Evolutionary conservation across 2,113 vertebrate species (phyloP).

Genomic region (Nymphicus hollandicus): DNA sequence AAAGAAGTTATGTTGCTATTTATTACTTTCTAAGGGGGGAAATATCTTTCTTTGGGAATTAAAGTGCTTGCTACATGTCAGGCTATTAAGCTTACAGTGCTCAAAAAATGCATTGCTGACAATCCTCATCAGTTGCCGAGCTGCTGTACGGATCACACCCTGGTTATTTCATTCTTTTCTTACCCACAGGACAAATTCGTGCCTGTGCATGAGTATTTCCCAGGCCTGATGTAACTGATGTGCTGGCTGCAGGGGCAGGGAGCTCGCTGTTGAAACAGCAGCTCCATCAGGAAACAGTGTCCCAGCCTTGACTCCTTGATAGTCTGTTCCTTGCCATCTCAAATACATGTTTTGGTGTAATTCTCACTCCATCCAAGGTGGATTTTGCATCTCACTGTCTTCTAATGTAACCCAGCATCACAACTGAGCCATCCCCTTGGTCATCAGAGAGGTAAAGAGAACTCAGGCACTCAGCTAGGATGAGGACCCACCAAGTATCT

Average conservation of each 20-base stretch:
- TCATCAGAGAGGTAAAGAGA: neutral
- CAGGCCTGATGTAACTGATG: neutral
- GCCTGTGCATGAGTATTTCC: fast-evolving
- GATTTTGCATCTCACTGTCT: neutral
- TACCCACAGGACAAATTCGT: neutral
- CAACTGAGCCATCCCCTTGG: neutral
- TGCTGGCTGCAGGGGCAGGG: neutral
- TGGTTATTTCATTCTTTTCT: neutral
- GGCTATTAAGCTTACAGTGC: neutral
- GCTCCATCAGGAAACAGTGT: neutral
- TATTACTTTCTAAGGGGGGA: neutral
- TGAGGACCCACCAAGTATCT: neutral
- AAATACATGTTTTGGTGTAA: neutral
- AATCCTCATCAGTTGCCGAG: neutral
- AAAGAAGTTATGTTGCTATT: neutral
- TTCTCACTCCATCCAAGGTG: neutral
- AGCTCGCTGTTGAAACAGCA: fast-evolving
- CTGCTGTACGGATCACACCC: neutral
- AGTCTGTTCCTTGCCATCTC: neutral
- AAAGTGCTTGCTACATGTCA: neutral
- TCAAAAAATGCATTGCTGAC: neutral
- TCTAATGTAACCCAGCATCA: fast-evolving
- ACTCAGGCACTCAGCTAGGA: neutral
- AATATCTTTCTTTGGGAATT: neutral
- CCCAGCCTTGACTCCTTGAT: neutral